phyloP scores from a whole-genome alignment of 2,797 vertebrate genomes.

The Coccyzus lansbergi region DNA sequence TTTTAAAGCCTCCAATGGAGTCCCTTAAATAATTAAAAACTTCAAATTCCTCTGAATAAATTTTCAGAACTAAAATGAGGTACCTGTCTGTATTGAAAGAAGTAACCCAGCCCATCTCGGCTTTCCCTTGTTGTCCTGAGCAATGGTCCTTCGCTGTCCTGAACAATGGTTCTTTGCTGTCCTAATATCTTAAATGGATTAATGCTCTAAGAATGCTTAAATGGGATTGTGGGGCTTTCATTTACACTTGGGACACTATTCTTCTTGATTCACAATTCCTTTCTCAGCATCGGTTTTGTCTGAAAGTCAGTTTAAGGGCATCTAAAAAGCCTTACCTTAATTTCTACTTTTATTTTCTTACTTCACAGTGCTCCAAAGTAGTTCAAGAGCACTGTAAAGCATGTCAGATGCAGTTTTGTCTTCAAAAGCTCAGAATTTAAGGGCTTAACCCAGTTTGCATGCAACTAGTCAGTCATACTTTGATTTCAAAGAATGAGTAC shows the following conservation, averaged over 20 bases:
- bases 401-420: background rate
- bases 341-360: slow-evolving; percentile 12
- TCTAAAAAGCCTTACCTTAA: background rate
- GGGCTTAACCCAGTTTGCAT: slow-evolving; percentile 26
- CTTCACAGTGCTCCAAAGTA: background rate
- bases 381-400: slow-evolving; percentile 20
- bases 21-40: background rate
- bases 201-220: slow-evolving; percentile 48
- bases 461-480: background rate
- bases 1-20: background rate
- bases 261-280: slow-evolving; percentile 22
- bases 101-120: background rate
- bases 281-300: background rate
- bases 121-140: slow-evolving; percentile 33
- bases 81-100: background rate
- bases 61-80: background rate
- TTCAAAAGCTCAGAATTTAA: slow-evolving; percentile 33
- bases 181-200: slow-evolving; percentile 51
- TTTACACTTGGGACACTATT: slow-evolving; percentile 28
- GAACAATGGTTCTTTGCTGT: slow-evolving; percentile 12
- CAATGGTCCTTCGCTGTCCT: slow-evolving; percentile 12
- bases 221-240: background rate
- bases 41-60: background rate
- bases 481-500: slow-evolving; percentile 13
- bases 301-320: slow-evolving; percentile 1